Evolutionary conservation across 2,888 invertebrate genomes (phyloP).

Genomic region (Pyrrhia umbra): DNA sequence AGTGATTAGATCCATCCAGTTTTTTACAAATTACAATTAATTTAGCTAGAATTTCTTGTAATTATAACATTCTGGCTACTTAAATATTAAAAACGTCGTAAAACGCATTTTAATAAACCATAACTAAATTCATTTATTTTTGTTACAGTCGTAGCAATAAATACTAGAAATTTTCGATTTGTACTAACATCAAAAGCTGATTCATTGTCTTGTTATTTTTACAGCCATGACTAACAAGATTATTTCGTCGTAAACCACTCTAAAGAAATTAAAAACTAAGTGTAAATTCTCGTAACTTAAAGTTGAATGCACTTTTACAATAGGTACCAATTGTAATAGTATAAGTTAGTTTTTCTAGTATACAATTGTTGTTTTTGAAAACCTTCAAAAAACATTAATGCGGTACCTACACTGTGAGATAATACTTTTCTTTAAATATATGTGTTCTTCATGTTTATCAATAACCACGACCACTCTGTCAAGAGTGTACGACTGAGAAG

Average conservation of each 20-base stretch:
- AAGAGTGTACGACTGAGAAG: too few relatives aligned
- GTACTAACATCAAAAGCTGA: slow-evolving; percentile 11
- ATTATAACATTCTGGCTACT: neutral
- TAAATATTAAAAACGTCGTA: neutral
- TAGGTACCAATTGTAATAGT: neutral
- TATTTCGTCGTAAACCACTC: slow-evolving; percentile 18
- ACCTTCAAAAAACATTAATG: too few relatives aligned
- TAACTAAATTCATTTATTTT: neutral
- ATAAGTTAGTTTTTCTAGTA: neutral
- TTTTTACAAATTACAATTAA: too few relatives aligned
- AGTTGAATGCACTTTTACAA: neutral
- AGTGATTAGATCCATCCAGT: neutral
- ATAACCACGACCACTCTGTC: too few relatives aligned
- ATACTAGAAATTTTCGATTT: slow-evolving; percentile 8
- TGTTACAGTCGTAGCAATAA: neutral
- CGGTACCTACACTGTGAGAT: too few relatives aligned
- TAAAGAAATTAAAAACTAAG: slow-evolving; percentile 10
- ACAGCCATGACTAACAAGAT: slow-evolving; percentile 24
- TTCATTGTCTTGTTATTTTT: slow-evolving; percentile 35
- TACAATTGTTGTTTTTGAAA: neutral
- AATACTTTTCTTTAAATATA: too few relatives aligned
- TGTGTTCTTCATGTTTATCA: too few relatives aligned
- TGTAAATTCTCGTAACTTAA: neutral
- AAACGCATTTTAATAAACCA: neutral
- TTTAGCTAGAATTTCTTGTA: too few relatives aligned